A percentile compares a stretch with the other conserved stretches of the same genome.
Evolutionary conservation across 2,113 vertebrate species (phyloP).

Genomic region (Acanthochromis polyacanthus): DNA sequence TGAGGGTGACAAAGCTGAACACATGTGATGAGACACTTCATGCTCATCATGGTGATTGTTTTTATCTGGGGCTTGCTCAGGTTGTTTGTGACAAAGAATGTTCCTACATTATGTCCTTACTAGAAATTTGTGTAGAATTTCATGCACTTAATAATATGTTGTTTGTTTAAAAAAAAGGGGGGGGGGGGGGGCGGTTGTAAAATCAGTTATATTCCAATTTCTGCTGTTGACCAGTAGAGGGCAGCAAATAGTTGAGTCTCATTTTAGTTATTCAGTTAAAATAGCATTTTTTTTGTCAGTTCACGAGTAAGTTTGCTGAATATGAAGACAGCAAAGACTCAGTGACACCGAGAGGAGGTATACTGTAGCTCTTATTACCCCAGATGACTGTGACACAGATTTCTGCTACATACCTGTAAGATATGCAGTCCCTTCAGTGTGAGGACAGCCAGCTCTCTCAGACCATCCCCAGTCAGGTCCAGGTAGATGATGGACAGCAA

Average conservation of each 20-base stretch:
- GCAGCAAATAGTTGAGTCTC: not conserved
- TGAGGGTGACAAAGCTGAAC: not conserved
- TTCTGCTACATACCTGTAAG: constrained; percentile 85
- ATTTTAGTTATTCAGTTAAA: not conserved
- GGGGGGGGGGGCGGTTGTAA: not conserved
- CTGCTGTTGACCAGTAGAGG: constrained; percentile 23
- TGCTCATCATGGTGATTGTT: not conserved
- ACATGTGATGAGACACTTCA: not conserved
- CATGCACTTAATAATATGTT: not conserved
- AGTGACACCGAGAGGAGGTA: not conserved
- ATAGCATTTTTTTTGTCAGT: too few relatives aligned
- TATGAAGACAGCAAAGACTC: not conserved
- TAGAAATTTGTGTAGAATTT: not conserved
- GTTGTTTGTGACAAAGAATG: too few relatives aligned
- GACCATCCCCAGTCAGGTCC: constrained; percentile 90
- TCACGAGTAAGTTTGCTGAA: too few relatives aligned
- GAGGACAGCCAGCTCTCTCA: constrained; percentile 89
- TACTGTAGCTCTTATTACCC: too few relatives aligned
- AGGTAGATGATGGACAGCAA: constrained; percentile 89
- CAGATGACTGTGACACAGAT: not conserved
- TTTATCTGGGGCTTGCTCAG: too few relatives aligned
- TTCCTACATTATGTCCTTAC: not conserved
- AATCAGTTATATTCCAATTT: constrained; percentile 1
- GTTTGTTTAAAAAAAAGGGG: not conserved
- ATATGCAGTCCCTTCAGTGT: constrained; percentile 92